Evolutionary conservation across 2,797 vertebrate species (phyloP), one percentile per base, ranked within the genome.

Genomic region (Argyrosomus regius): DNA sequence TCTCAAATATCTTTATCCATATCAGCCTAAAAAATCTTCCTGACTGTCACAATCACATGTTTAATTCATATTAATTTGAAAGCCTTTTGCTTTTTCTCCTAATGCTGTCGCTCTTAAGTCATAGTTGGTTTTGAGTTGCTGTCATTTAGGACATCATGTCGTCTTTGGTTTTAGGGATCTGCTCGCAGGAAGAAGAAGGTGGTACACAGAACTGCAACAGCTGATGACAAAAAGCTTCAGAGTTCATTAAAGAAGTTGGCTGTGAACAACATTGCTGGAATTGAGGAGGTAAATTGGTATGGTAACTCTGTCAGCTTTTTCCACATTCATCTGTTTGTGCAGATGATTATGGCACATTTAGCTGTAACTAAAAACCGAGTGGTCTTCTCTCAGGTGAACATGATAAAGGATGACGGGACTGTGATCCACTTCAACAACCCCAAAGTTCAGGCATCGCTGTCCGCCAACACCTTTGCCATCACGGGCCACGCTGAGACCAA

Each of bases 161-260:
- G 5, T 0, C 17, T 35, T 77, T 78, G 24, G 22, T 83, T 81
- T 62, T 71, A 98, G 97, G 97, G 98, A 78, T 96, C 97, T 88
- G 98, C 97, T 58, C 97, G 97, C 87, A 97, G 98, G 92, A 98
- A 99, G 98, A 98, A 98, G 97, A 98, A 99, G 97, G 97, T 99
- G 48, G 98, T 98, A 17, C 97, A 98, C 92, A 97, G 98, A 96
- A 98, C 97, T 73, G 97, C 98, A 68, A 98, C 97, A 86, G 98
- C 98, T 80, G 97, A 99, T 91, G 98, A 99, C 94, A 99, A 99
- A 94, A 99, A 99, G 92, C 97, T 99, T 85, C 97, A 98, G 94
- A 98, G 97, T 92, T 98, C 98, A 62, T 94, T 98, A 82, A 99
- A 98, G 92, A 99, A 98, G 87, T 93, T 99, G 91, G 97, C 97